Conservation (phyloP, 2,797 vertebrate genomes). For the Distichodus sexfasciatus region DNA sequence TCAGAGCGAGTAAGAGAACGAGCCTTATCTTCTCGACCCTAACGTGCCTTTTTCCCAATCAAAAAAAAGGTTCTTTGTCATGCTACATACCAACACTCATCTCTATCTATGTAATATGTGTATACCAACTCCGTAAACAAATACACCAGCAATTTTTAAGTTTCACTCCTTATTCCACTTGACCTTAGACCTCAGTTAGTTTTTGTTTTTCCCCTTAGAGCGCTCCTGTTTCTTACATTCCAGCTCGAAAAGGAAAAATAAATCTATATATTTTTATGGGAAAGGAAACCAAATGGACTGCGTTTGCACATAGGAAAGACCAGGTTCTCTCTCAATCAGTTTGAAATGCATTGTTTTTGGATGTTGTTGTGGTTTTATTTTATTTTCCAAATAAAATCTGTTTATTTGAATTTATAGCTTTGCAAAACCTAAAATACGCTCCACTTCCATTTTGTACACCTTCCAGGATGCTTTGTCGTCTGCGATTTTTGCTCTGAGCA, state of each 20-base stretch:
- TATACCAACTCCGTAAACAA: conserved; percentile 7
- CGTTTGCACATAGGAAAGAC: neutral
- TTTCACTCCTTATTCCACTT: conserved; percentile 43
- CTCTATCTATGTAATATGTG: neutral
- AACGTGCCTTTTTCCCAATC: conserved; percentile 69
- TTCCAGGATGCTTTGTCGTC: no score
- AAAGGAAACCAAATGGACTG: conserved; percentile 32
- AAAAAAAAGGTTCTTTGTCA: conserved; percentile 22
- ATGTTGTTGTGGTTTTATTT: neutral
- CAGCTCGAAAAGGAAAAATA: neutral
- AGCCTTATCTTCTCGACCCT: conserved; percentile 60
- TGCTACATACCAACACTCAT: conserved; percentile 42
- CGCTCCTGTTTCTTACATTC: conserved; percentile 14
- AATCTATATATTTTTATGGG: neutral
- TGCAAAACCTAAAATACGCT: no score
- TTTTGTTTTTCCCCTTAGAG: no score
- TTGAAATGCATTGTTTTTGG: neutral
- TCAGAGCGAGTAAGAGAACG: neutral
- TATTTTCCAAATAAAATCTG: neutral
- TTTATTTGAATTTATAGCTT: no score
- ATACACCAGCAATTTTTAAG: conserved; percentile 60
- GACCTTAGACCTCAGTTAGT: conserved; percentile 51
- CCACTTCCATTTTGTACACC: no score
- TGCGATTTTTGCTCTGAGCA: no score
- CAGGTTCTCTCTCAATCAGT: conserved; percentile 2